Conservation (phyloP, 2,888 invertebrate species). For the Calliphora vomitoria region DNA sequence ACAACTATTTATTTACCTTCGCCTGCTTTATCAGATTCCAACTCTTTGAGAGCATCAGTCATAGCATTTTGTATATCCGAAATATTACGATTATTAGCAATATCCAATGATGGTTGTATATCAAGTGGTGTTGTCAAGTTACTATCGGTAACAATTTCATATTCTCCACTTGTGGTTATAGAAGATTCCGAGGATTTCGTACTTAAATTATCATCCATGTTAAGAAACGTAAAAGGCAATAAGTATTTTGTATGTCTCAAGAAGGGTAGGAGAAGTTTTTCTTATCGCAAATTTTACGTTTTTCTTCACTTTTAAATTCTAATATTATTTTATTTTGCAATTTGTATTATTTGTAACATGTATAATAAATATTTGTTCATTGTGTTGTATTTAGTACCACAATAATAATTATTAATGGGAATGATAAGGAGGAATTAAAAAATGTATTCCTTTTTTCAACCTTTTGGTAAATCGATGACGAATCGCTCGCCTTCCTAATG, state of each 20-base stretch:
- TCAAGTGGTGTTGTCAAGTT: slow-evolving; percentile 83
- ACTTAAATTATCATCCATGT: slow-evolving; percentile 88
- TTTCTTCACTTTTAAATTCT: slow-evolving; percentile 20
- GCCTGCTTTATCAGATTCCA: slow-evolving; percentile 78
- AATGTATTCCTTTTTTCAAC: slow-evolving; percentile 74
- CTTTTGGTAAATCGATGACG: slow-evolving; percentile 82
- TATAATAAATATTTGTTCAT: slow-evolving; percentile 38
- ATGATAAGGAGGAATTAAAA: not conserved
- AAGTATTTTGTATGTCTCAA: not conserved
- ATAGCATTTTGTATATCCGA: slow-evolving; percentile 88
- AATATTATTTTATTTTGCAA: slow-evolving; percentile 1
- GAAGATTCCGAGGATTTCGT: slow-evolving; percentile 89
- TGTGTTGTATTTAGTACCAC: not conserved
- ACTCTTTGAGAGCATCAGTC: slow-evolving; percentile 86
- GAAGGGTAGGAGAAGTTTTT: not conserved
- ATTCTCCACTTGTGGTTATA: slow-evolving; percentile 89
- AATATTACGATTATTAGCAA: slow-evolving; percentile 88
- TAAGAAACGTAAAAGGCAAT: slow-evolving; percentile 18
- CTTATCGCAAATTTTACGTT: slow-evolving; percentile 23
- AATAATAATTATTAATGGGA: not conserved
- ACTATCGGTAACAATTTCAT: slow-evolving; percentile 87
- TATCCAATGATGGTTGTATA: slow-evolving; percentile 86
- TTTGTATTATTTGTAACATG: not conserved
- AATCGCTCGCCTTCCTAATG: slow-evolving; percentile 76
- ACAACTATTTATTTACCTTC: slow-evolving; percentile 64